Evolutionary conservation across 2,113 vertebrate genomes (phyloP), one percentile per base, ranked within the genome.

Genomic region (Engystomops pustulosus): DNA sequence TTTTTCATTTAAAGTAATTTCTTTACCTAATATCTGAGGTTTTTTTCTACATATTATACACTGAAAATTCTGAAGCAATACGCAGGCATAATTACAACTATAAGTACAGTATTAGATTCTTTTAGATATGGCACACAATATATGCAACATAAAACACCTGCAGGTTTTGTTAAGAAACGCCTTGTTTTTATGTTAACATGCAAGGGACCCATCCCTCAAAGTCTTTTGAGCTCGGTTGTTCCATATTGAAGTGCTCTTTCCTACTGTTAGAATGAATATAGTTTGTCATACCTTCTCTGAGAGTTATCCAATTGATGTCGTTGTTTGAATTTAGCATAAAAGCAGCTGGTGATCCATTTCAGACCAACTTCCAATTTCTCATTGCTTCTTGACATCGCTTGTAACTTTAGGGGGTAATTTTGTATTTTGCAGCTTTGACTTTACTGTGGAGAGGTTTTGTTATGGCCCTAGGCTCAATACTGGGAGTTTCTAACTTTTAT

Each of bases 391-490:
- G 78, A 80, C 41, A 67, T 68, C 3, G 51, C 36, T 20, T 58
- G 77, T 44, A 47, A 79, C 58, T 44, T 67, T 70, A 70, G 45
- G 65, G 45, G 44, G 79, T 49, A 70, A 69, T 70, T n/a, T 81
- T 55, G 47, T 70, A 38, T 38, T 81, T 55, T 81, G 45, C 79
- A 41, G 25, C 30, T 70, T 81, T 81, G 79, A 70, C 79, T 70
- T 70, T 36, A 53, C 79, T 41, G 32, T 70, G 62, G 32, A 81
- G 47, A 70, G 78, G 65, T 51, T 81, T 55, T 70, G 79, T 81
- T 49, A 81, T 81, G 65, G 79, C 79, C 79, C 41, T 23, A 70
- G 79, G 79, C 79, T 70, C 3, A 81, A 23, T 70, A 70, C 47
- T 70, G 79, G 79, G 62, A 81, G 65, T 53, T 45, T 69, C 10